Evolutionary conservation across 2,797 vertebrate genomes (phyloP).

Genomic region (Galagoides demidoff): DNA sequence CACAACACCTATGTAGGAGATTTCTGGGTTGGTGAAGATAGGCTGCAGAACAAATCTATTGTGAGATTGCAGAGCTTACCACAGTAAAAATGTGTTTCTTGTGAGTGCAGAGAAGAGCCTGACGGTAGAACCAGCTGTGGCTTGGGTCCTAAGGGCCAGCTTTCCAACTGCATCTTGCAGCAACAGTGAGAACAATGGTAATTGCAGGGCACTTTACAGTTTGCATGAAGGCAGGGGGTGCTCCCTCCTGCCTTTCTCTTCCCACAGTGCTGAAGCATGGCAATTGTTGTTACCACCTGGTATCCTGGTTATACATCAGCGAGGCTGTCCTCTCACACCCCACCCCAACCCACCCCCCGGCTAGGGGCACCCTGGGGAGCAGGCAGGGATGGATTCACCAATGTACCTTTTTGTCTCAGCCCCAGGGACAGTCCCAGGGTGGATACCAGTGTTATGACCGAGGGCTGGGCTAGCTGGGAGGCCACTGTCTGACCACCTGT

Average conservation of each 20-base stretch:
- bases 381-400: not conserved
- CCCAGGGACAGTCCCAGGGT: not conserved
- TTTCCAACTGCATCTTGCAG: accelerated
- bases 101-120: not conserved
- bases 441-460: not conserved
- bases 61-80: accelerated
- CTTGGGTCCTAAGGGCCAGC: not conserved
- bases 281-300: not conserved
- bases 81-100: not conserved
- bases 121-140: not conserved
- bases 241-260: not conserved
- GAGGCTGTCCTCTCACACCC: not conserved
- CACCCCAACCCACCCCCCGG: no score
- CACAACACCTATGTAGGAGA: not conserved
- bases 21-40: not conserved
- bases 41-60: not conserved
- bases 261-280: accelerated
- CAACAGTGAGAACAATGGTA: accelerated
- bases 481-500: conserved; percentile 26
- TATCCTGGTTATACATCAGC: accelerated
- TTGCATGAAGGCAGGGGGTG: accelerated
- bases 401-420: not conserved
- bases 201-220: no score
- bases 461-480: not conserved
- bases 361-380: not conserved